A percentile compares a stretch with the other conserved stretches of the same genome.
Evolutionary conservation across 2,888 invertebrate genomes (phyloP).

Genomic region (Craniophora ligustri): DNA sequence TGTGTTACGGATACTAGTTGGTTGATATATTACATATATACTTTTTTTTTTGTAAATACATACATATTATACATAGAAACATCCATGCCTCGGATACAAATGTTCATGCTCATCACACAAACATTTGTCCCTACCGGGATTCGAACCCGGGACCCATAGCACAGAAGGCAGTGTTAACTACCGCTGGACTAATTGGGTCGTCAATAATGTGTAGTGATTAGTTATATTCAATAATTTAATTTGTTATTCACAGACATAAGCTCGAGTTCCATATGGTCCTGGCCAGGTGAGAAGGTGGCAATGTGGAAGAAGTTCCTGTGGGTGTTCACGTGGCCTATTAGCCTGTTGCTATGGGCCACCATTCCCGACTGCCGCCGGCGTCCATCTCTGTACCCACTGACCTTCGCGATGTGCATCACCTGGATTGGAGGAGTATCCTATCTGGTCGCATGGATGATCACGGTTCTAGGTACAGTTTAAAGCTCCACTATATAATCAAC

Average conservation of each 20-base stretch:
- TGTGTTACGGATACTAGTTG: too few species aligned
- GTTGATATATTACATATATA: too few species aligned
- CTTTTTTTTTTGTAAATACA: too few species aligned
- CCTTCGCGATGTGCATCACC: constrained; percentile 93
- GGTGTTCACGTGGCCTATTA: constrained; percentile 93
- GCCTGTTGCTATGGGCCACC: constrained; percentile 91
- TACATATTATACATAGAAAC: too few species aligned
- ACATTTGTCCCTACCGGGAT: too few species aligned
- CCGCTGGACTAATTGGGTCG: too few species aligned
- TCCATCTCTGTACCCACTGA: constrained; percentile 89
- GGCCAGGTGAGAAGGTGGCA: constrained; percentile 86
- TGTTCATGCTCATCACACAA: too few species aligned
- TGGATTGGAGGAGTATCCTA: constrained; percentile 95
- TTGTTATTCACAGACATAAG: constrained; percentile 63
- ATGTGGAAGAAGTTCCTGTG: constrained; percentile 83
- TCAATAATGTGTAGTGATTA: too few species aligned
- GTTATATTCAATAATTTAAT: too few species aligned
- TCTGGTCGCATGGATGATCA: constrained; percentile 95
- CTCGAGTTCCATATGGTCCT: constrained; percentile 82
- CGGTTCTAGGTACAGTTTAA: constrained; percentile 90
- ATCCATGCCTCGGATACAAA: too few species aligned
- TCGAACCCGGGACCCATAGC: too few species aligned
- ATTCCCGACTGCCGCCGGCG: constrained; percentile 93
- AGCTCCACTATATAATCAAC: neutral
- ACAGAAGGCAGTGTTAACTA: too few species aligned